Conservation (phyloP, 2,113 vertebrate genomes). For the Tringa solitaria region DNA sequence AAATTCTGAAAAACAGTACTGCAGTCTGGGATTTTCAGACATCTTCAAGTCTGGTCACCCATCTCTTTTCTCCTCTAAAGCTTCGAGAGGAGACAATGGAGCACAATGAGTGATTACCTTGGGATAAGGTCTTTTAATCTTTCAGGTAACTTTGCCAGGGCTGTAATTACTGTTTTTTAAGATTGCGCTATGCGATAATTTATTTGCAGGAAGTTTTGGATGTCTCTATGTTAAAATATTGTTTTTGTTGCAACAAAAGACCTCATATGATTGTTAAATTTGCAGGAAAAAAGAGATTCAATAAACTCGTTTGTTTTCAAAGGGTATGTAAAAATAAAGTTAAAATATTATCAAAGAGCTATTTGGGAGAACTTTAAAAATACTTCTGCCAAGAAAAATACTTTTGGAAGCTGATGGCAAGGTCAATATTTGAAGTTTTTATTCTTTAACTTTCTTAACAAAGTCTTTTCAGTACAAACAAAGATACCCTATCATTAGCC, state of each 20-base stretch:
- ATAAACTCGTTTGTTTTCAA: slow-evolving; percentile 12
- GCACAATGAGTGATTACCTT: neutral
- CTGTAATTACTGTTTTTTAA: neutral
- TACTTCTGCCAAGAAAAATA: slow-evolving; percentile 14
- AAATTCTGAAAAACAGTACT: neutral
- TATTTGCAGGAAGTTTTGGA: slow-evolving; percentile 13
- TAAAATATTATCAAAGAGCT: slow-evolving; percentile 19
- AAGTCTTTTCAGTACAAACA: neutral
- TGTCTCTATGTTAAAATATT: neutral
- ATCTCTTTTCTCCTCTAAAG: neutral
- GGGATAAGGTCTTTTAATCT: neutral
- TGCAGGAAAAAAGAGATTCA: neutral
- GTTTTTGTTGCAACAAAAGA: neutral
- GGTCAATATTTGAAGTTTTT: slow-evolving; percentile 22
- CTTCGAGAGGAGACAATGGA: neutral
- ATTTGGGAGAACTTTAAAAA: slow-evolving; percentile 1
- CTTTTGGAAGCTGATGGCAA: neutral
- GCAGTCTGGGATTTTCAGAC: neutral
- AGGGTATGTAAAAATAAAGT: slow-evolving; percentile 8
- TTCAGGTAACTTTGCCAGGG: neutral
- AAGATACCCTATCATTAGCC: slow-evolving; percentile 3
- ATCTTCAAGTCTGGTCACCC: neutral
- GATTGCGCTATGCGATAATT: neutral
- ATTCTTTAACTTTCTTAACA: neutral
- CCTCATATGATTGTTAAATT: neutral